These are phyloP conservation scores for Ellobium chinense DNA, from an alignment of 2,888 invertebrate species.

Conservation along the genomic window DNA sequence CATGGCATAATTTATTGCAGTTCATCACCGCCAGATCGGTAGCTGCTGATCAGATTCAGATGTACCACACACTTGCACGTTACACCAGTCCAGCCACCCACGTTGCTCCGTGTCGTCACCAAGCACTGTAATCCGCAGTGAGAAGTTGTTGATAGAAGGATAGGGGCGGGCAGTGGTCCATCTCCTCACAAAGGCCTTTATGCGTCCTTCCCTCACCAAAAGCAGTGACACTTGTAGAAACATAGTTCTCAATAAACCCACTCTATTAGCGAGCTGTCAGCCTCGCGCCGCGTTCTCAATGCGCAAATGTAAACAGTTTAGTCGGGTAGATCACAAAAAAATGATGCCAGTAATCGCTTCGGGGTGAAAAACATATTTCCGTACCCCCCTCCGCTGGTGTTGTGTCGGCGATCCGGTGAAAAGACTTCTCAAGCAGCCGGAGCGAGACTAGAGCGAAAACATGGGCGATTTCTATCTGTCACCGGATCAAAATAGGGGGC, in stretches of 20 bases:
- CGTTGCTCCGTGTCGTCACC: background rate
- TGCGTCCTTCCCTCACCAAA: background rate
- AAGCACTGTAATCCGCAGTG: too few species aligned
- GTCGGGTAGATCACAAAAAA: slow-evolving; percentile 33
- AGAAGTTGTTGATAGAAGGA: background rate
- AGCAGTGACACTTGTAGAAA: slow-evolving; percentile 37
- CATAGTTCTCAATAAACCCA: slow-evolving; percentile 10
- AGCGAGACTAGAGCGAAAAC: slow-evolving; percentile 19
- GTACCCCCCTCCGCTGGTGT: background rate
- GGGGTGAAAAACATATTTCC: slow-evolving; percentile 44
- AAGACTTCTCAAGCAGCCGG: slow-evolving; percentile 8
- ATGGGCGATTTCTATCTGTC: slow-evolving; percentile 38
- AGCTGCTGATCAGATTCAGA: too few species aligned
- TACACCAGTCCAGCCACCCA: slow-evolving; percentile 24
- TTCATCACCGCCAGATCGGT: too few species aligned
- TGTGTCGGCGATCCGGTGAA: slow-evolving; percentile 1
- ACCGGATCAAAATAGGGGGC: slow-evolving; percentile 28
- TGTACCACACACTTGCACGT: too few species aligned
- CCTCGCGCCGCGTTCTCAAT: slow-evolving; percentile 10
- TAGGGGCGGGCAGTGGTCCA: slow-evolving; percentile 10
- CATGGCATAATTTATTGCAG: too few species aligned
- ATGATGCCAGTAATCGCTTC: slow-evolving; percentile 39
- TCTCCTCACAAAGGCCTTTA: background rate
- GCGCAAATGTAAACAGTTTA: slow-evolving; percentile 40
- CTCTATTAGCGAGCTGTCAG: slow-evolving; percentile 40